Evolutionary conservation across 2,797 vertebrate species (phyloP).

Genomic region (Sparidentex hasta): DNA sequence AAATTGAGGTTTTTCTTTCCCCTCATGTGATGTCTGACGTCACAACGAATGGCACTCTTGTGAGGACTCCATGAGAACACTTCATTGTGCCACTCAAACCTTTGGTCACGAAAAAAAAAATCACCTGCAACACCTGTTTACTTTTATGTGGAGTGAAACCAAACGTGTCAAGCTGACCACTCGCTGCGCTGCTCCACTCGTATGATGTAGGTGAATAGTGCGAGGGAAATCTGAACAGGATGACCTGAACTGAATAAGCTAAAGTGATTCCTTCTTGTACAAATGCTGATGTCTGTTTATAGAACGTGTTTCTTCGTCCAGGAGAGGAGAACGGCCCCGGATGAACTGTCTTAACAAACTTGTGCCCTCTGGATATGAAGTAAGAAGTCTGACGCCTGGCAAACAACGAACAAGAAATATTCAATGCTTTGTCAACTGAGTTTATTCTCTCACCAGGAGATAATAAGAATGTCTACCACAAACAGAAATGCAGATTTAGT

Average conservation of each 20-base stretch:
- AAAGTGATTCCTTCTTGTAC: too few relatives aligned
- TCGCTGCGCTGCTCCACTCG: constrained; percentile 8
- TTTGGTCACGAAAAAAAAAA: constrained; percentile 54
- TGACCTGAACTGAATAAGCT: too few relatives aligned
- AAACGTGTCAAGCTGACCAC: constrained; percentile 19
- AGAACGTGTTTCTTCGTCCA: too few relatives aligned
- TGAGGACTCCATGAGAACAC: constrained; percentile 69
- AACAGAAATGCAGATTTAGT: background rate
- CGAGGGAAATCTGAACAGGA: too few relatives aligned
- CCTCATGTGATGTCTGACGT: constrained; percentile 57
- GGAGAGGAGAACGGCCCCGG: too few relatives aligned
- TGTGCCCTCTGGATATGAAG: accelerated
- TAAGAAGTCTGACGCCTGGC: too few relatives aligned
- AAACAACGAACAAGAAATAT: too few relatives aligned
- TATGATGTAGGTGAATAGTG: background rate
- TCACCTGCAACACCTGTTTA: constrained; percentile 30
- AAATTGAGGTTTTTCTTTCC: constrained; percentile 4
- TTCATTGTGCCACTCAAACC: constrained; percentile 57
- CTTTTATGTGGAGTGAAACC: constrained; percentile 31
- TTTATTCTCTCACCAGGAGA: too few relatives aligned
- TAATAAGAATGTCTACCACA: too few relatives aligned
- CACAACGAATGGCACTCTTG: constrained; percentile 56
- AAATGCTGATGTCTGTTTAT: too few relatives aligned
- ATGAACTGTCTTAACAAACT: too few relatives aligned
- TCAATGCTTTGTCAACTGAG: too few relatives aligned